A percentile compares a stretch with the other conserved stretches of the same genome.
These are phyloP conservation scores for Gymnothorax reevesii DNA, from an alignment of 2,797 vertebrate species.

Conservation along the genomic window DNA sequence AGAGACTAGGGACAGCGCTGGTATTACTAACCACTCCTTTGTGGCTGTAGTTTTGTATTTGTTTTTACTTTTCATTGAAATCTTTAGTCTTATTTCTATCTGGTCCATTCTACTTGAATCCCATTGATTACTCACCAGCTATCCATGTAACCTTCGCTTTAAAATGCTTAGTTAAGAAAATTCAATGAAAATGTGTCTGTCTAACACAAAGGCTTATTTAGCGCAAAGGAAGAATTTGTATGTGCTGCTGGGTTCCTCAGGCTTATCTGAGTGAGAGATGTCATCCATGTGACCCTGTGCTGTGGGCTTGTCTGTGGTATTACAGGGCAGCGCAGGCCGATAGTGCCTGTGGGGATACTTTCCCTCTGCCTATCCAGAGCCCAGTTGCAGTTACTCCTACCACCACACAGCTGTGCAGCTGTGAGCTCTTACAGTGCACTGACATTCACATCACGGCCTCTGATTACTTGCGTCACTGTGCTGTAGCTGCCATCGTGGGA, in stretches of 20 bases:
- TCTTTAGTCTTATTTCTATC: no score
- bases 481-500: background rate
- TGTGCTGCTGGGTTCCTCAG: background rate
- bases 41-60: no score
- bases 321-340: background rate
- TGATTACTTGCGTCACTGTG: constrained; percentile 7
- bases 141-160: background rate
- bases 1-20: background rate
- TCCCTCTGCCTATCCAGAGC: constrained; percentile 1
- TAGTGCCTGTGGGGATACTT: background rate
- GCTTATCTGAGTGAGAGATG: background rate
- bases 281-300: background rate
- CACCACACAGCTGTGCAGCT: background rate
- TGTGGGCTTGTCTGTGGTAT: background rate
- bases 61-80: no score
- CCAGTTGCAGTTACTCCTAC: constrained; percentile 7
- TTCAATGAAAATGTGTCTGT: background rate
- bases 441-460: background rate
- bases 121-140: background rate
- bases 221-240: background rate
- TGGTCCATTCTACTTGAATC: no score
- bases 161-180: background rate
- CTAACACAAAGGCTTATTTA: background rate
- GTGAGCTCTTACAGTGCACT: background rate
- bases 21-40: background rate